Evolutionary conservation across 2,888 invertebrate genomes (phyloP), one percentile per base, ranked within the genome.

Genomic region (Lasioglossum oenotherae): DNA sequence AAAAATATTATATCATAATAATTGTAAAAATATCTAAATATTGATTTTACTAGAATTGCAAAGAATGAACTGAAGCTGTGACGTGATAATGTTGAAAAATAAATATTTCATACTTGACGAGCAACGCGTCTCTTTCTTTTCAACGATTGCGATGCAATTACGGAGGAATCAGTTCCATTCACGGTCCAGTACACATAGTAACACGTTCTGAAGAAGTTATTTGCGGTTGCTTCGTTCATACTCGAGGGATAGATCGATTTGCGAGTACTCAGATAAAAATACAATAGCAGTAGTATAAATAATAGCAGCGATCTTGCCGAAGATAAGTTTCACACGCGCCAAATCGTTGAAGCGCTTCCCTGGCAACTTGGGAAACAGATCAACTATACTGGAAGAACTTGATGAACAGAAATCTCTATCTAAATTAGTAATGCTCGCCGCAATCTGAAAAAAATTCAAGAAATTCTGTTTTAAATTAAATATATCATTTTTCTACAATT

Each of bases 191-290:
- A 46, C 44, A 27, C 44, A 31, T 46, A 44, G 31, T 27, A 46
- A 31, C 44, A 31, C 72, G 44, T 73, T 44, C 44, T 46, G 3
- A 19, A 16, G 27, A 73, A 73, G 72, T 38, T 73, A 27, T 46
- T 46, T 73, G 72, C 72, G 72, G 72, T 73, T 73, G 72, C 27
- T 41, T 27, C 72, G 46, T 46, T 73, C 72, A 12, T 46, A 46
- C 27, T 46, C n/a, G 8, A 27, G 31, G 72, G 46, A 31, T 19
- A 73, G 46, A 73, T 72, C 44, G 44, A 72, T 46, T 41, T 44
- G n/a, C 44, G 16, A 6, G 16, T 10, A 27, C 23, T 14, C 27
- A 46, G 46, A 41, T 72, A 35, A 67, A 67, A 67, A 35, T 35
- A 67, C 35, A 67, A 67, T 67, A 67, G 19, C 67, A 35, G 6